Base-by-base conservation (phyloP, 1,140 invertebrate species). In the Drosophila neocordata region DNA sequence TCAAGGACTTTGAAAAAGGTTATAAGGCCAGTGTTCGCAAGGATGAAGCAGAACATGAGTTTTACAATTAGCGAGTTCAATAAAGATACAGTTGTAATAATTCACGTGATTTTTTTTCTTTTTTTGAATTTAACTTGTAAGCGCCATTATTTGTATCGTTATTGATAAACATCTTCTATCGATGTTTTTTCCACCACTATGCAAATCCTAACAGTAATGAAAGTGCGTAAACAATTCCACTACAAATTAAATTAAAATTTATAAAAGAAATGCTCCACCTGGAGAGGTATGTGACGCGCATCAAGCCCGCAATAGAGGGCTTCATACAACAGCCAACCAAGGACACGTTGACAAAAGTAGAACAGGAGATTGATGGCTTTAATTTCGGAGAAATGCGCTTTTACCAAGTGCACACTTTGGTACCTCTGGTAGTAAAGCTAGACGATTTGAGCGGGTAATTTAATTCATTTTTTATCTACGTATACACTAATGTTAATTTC, bases 21-120 rank as follows among this genome's bases (percentile, higher is more conserved):
- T 99, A 99, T 93, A 99, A 99, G 91, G 98, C 99, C 90, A 99
- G 99, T 91, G 99, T 99, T 69, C 99, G 99, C 93, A 99, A 99
- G 90, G 98, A 99, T 92, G 98, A 99, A 93, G 96, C 97, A 75
- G 98, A 99, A 93, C 98, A 99, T 89, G 98, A 99, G 92, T 99
- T 99, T 93, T 99, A 99, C 91, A 99, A 99, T 94, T 99, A 98
- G 96, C 41, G 3, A 20, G 48, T 12, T 4, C 6, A 44, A 44
- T n/a, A 24, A 57, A 57, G n/a, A 34, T 55, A 1, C 22, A 44
- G 12, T 22, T 41, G 38, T 41, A 48, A 8, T 48, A 15, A 8
- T 18, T 18, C 9, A 9, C 18, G 22, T 24, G 4, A 24, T 24
- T 35, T 5, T 12, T 18, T n/a, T 24, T 24, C 18, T 51, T 48